These are phyloP conservation scores for Macrocentrus cingulum DNA, from an alignment of 1,140 invertebrate genomes.

Conservation along the genomic window DNA sequence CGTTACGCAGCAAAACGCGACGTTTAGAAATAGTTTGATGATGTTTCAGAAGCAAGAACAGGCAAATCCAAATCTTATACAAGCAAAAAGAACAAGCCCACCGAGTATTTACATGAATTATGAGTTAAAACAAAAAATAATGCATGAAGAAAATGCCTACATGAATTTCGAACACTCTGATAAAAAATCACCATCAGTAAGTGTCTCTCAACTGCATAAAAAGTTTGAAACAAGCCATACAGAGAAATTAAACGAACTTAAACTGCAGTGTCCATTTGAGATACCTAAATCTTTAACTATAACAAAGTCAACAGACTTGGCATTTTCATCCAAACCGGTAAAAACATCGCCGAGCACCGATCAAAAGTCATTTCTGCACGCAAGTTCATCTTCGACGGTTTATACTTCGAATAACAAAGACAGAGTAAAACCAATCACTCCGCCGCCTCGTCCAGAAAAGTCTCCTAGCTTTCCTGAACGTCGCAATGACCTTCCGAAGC, in stretches of 20 bases:
- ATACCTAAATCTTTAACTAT: constrained; percentile 20
- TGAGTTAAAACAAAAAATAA: neutral
- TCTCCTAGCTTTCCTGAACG: neutral
- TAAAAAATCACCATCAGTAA: constrained; percentile 11
- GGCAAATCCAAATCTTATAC: neutral
- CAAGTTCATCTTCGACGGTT: neutral
- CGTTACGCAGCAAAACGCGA: constrained; percentile 17
- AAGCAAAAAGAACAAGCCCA: neutral
- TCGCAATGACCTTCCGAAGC: constrained; percentile 29
- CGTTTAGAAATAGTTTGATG: constrained; percentile 35
- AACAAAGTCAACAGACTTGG: constrained; percentile 33
- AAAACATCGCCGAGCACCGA: constrained; percentile 22
- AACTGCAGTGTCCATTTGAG: constrained; percentile 28
- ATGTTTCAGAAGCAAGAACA: constrained; percentile 35
- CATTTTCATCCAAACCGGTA: neutral
- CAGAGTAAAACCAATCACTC: neutral
- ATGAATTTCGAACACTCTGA: constrained; percentile 35
- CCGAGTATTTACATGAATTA: constrained; percentile 48
- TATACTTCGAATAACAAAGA: neutral
- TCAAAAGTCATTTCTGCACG: constrained; percentile 44
- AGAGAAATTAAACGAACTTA: constrained; percentile 39
- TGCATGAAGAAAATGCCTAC: constrained; percentile 38
- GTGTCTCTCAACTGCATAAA: constrained; percentile 29
- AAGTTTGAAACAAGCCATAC: constrained; percentile 35
- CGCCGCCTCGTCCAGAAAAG: constrained; percentile 12